phyloP scores from a whole-genome alignment of 2,888 invertebrate species.

The Emesis furor region DNA sequence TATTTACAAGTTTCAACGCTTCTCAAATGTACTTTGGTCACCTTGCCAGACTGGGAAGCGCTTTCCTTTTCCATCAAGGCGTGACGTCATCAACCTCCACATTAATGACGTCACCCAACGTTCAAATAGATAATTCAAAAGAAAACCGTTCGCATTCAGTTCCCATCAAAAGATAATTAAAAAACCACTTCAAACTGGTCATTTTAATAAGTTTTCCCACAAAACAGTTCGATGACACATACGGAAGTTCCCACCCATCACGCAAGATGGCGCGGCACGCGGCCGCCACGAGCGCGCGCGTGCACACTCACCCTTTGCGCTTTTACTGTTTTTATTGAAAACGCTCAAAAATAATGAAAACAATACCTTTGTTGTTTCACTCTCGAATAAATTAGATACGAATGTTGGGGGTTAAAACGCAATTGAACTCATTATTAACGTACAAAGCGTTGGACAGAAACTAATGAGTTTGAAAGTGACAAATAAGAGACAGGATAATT shows the following conservation, averaged over 20 bases:
- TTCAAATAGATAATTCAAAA: no score
- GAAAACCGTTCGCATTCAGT: not conserved
- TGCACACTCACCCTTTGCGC: slow-evolving; percentile 81
- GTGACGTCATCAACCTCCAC: no score
- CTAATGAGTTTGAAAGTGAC: slow-evolving; percentile 19
- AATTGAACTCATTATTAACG: slow-evolving; percentile 89
- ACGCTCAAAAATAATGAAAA: slow-evolving; percentile 88
- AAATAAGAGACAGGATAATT: slow-evolving; percentile 33
- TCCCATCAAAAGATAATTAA: slow-evolving; percentile 32
- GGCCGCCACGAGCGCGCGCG: slow-evolving; percentile 82
- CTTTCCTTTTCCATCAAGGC: no score
- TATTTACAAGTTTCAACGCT: no score
- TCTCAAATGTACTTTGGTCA: no score
- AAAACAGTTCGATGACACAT: slow-evolving; percentile 81
- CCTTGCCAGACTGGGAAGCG: no score
- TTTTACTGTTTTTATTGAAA: slow-evolving; percentile 89
- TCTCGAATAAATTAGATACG: slow-evolving; percentile 88
- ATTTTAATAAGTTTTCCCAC: slow-evolving; percentile 86
- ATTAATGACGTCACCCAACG: no score
- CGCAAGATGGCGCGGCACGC: slow-evolving; percentile 85
- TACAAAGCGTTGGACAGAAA: slow-evolving; percentile 67
- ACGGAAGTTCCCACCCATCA: slow-evolving; percentile 89
- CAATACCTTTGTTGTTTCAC: slow-evolving; percentile 85
- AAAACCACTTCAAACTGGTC: slow-evolving; percentile 48
- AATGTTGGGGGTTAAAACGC: slow-evolving; percentile 87